Evolutionary conservation across 2,888 invertebrate species (phyloP), one percentile per base, ranked within the genome.

Genomic region (Sarcophaga carnaria): DNA sequence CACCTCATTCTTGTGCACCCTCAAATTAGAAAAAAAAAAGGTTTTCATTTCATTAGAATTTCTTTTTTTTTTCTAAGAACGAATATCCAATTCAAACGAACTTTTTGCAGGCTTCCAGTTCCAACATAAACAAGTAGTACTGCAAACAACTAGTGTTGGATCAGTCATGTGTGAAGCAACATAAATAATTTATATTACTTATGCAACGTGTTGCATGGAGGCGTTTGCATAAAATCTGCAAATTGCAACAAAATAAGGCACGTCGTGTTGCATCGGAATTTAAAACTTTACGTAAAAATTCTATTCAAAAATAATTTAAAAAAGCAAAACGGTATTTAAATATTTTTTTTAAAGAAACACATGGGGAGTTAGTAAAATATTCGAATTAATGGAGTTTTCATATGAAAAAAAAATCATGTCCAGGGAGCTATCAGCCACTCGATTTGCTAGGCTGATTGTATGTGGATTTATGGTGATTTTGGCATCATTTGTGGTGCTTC

Each of bases 201-300:
- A 17, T 20, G 27, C 78, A 78, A 81, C 75, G 79, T 79, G 75
- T 79, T 86, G 66, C n/a, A 60, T 60, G 75, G 37, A 80, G 75
- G 70, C 69, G 79, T 80, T 60, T 70, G 54, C 17, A 8, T 11
- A 22, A 63, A 66, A 22, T 54, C 69, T 75, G 70, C 75, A 84
- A 70, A 59, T 27, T 54, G 47, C 75, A 85, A 81, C 81, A 70
- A 69, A 67, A 72, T 27, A n/a, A n/a, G 59, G 17, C 5, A 17
- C 17, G 1, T 17, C 14, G 54, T 12, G 86, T 83, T 83, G 83
- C 80, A 81, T 81, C 64, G 86, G 86, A 87, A 87, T 83, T 81
- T 75, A 80, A 76, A 72, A 79, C 83, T 54, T 67, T 66, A 20
- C 83, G 71, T 67, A 76, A 75, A 80, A 76, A 80, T 64, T 22